Base-by-base conservation (phyloP, 2,113 vertebrate genomes). In the Cavia aperea region DNA sequence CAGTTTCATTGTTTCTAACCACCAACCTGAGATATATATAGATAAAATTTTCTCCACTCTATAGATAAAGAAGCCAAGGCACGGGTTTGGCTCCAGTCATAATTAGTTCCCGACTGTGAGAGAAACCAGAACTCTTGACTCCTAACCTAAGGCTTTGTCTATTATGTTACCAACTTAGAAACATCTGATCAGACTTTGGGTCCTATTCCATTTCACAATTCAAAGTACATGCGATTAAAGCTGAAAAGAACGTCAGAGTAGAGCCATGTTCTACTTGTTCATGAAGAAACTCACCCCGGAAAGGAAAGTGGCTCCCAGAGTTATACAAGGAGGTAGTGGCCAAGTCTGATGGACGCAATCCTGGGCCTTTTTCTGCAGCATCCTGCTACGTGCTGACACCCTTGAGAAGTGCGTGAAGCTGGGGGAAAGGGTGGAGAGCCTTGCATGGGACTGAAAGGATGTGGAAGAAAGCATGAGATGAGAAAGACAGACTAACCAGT, bases 1-100 rank as follows among this genome's bases (percentile, higher is more conserved):
- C 46, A 14, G 0, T 33, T 26, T 39, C 39, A 19, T 5, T 3
- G 23, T 24, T 14, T 31, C 62, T 68, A 19, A 78, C 24, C 93
- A 62, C 81, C 51, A 62, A n/a, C 23, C 36, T 51, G 66, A 85
- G 65, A 62, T 51, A 13, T 8, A 65, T 36, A 4, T 24, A 86
- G 89, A 70, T 60, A 39, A 49, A 4, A 29, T n/a, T 88, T 92
- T 72, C 23, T 82, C 86, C 58, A 66, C 49, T 91, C 93, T 75
- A 77, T 70, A 83, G 78, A 51, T 62, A 36, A 87, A 84, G 39
- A 62, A 78, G 56, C 77, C n/a, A 29, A 51, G 11, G 13, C 29
- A 8, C 31, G 62, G 21, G 24, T 31, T 7, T 56, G 54, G 72
- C 54, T 58, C 26, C 8, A 16, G 83, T 24, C 31, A 39, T 92